Evolutionary conservation across 2,797 vertebrate species (phyloP).

Genomic region (Philypnodon macrostomus): DNA sequence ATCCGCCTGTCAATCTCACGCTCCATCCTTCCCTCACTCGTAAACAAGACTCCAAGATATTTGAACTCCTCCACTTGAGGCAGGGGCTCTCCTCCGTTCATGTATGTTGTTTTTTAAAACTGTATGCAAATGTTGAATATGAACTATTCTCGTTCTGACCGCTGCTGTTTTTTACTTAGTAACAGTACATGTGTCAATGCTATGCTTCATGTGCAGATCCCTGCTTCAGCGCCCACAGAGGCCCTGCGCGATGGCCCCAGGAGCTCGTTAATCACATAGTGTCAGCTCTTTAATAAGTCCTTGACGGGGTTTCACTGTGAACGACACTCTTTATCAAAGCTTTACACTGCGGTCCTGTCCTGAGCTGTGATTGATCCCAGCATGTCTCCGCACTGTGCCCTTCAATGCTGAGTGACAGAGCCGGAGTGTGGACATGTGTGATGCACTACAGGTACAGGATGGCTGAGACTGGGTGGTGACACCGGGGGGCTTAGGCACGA

Average conservation of each 20-base stretch:
- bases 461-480: conserved; percentile 22
- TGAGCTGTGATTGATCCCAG: conserved; percentile 71
- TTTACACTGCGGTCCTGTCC: conserved; percentile 72
- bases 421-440: conserved; percentile 16
- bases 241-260: conserved; percentile 40
- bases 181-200: too few species aligned
- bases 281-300: conserved; percentile 78
- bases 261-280: conserved; percentile 70
- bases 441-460: conserved; percentile 8
- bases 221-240: conserved; percentile 40
- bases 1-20: too few species aligned
- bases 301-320: conserved; percentile 73
- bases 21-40: too few species aligned
- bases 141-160: too few species aligned
- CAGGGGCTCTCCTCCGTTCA: too few species aligned
- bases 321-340: conserved; percentile 80
- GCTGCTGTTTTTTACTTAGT: too few species aligned
- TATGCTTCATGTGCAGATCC: conserved; percentile 47
- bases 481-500: background rate
- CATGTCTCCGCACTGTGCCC: conserved; percentile 54
- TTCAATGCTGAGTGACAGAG: conserved; percentile 63
- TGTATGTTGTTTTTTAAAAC: too few species aligned
- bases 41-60: too few species aligned
- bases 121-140: too few species aligned
- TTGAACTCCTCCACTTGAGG: too few species aligned